Evolutionary conservation across 2,888 invertebrate genomes (phyloP).

Genomic region (Xanthia icteritia): DNA sequence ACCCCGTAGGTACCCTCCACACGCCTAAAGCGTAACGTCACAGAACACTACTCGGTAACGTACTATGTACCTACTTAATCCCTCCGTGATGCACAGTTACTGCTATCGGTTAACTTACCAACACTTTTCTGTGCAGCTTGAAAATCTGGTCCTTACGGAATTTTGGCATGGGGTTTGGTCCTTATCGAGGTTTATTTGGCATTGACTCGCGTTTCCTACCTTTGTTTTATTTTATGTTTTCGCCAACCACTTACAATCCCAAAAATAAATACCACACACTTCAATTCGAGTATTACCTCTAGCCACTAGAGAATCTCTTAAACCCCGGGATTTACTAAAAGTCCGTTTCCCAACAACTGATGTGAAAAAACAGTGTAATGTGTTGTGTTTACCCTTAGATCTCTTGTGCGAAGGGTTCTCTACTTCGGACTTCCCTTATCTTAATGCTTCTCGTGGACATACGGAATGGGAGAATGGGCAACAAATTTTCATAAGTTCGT

Average conservation of each 20-base stretch:
- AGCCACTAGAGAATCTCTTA: slow-evolving; percentile 39
- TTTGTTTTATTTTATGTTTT: background rate
- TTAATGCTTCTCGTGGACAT: slow-evolving; percentile 51
- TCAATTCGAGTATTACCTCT: slow-evolving; percentile 20
- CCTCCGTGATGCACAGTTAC: background rate
- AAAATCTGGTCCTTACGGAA: background rate
- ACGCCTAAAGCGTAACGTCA: too few species aligned
- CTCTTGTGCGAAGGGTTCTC: slow-evolving; percentile 53
- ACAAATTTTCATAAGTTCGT: background rate
- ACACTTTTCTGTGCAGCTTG: background rate
- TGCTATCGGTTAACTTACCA: background rate
- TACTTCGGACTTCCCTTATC: slow-evolving; percentile 49
- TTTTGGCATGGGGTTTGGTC: background rate
- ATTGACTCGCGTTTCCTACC: too few species aligned
- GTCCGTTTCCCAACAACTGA: slow-evolving; percentile 39
- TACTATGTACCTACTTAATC: too few species aligned
- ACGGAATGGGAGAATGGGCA: slow-evolving; percentile 41
- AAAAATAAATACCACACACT: slow-evolving; percentile 19
- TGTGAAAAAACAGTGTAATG: slow-evolving; percentile 60
- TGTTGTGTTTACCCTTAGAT: slow-evolving; percentile 65
- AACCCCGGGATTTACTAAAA: slow-evolving; percentile 35
- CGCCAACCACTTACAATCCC: slow-evolving; percentile 5
- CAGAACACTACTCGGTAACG: too few species aligned
- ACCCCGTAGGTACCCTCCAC: background rate
- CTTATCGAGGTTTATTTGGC: background rate